Evolutionary conservation across 2,888 invertebrate genomes (phyloP).

Genomic region (Bimastos eiseni): DNA sequence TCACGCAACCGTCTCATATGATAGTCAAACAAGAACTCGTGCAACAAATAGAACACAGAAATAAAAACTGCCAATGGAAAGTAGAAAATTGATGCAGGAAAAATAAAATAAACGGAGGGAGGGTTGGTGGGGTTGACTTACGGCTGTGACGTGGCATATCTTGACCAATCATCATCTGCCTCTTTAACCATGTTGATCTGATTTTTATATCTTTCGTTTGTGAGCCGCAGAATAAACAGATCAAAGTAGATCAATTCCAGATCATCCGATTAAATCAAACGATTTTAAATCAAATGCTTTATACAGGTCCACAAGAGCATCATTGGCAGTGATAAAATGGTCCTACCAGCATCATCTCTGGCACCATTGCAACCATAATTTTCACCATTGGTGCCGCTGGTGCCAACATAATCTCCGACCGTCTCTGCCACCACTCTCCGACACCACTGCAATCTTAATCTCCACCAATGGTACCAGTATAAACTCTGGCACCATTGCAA

Average conservation of each 20-base stretch:
- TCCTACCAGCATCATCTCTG: background rate
- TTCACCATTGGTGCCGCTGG: too few relatives aligned
- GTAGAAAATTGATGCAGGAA: background rate
- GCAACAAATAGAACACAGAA: background rate
- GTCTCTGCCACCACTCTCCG: too few relatives aligned
- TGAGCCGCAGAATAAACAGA: background rate
- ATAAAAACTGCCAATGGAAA: background rate
- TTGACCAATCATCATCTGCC: constrained; percentile 27
- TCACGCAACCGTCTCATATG: background rate
- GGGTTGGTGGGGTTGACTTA: background rate
- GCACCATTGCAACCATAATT: background rate
- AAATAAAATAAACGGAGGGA: background rate
- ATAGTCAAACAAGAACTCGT: background rate
- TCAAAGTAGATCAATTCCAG: background rate
- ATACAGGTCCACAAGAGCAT: background rate
- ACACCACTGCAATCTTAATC: too few relatives aligned
- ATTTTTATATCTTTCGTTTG: background rate
- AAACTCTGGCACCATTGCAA: too few relatives aligned
- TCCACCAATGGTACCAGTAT: too few relatives aligned
- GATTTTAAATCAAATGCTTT: background rate
- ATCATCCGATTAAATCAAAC: background rate
- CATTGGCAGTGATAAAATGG: background rate
- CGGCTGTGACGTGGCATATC: constrained; percentile 27
- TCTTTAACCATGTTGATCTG: constrained; percentile 24
- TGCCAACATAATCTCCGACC: background rate